Percentiles rank a stretch among this genome's conserved stretches.
phyloP scores from a whole-genome alignment of 2,888 invertebrate species.

The Chesias legatella region DNA sequence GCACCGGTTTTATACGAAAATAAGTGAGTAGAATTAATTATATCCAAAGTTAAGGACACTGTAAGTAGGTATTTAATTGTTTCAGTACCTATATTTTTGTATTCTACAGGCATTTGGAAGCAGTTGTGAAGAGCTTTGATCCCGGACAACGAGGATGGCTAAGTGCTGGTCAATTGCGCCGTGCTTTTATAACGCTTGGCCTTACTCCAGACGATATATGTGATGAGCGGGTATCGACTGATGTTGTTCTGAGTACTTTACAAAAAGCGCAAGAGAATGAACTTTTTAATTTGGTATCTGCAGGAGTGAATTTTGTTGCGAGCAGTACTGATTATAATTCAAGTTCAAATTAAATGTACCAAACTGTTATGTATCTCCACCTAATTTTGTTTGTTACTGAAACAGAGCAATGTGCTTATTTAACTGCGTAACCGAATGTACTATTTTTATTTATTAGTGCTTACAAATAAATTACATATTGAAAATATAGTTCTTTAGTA shows the following conservation, averaged over 20 bases:
- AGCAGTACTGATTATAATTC: slow-evolving; percentile 13
- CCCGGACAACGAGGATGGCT: slow-evolving; percentile 66
- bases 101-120: slow-evolving; percentile 54
- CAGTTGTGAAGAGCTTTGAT: slow-evolving; percentile 67
- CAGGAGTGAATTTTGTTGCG: slow-evolving; percentile 35
- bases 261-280: slow-evolving; percentile 50
- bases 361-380: too few species aligned
- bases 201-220: slow-evolving; percentile 37
- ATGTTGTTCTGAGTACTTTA: slow-evolving; percentile 40
- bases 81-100: not conserved
- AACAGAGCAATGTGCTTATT: too few species aligned
- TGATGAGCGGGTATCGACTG: slow-evolving; percentile 43
- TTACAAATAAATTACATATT: too few species aligned
- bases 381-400: too few species aligned
- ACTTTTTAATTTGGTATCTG: slow-evolving; percentile 45
- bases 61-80: too few species aligned
- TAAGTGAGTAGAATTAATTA: slow-evolving; percentile 37
- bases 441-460: too few species aligned
- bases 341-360: not conserved
- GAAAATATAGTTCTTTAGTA: too few species aligned
- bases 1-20: slow-evolving; percentile 62
- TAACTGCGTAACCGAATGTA: too few species aligned
- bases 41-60: too few species aligned
- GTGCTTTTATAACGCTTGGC: slow-evolving; percentile 55
- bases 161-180: slow-evolving; percentile 56